Conservation (phyloP, 2,888 invertebrate genomes). For the Ametastegia equiseti region DNA sequence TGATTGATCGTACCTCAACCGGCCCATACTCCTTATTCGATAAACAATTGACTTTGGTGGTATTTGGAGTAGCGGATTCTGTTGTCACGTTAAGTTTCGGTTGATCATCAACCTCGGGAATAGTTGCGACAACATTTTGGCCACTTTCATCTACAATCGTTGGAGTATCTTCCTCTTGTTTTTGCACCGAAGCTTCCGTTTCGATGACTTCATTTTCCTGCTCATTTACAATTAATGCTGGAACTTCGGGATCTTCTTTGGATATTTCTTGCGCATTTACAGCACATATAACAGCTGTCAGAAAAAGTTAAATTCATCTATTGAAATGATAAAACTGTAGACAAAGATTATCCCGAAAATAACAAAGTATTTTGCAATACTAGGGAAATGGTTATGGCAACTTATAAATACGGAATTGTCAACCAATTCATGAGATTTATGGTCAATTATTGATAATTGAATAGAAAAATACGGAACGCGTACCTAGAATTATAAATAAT, state of each 20-base stretch:
- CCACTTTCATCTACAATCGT: not conserved
- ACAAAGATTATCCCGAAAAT: not conserved
- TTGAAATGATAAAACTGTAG: too few relatives aligned
- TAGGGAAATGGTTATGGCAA: not conserved
- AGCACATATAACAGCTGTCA: conserved; percentile 28
- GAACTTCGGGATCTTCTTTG: not conserved
- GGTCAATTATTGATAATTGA: not conserved
- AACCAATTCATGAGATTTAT: not conserved
- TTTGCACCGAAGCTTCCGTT: not conserved
- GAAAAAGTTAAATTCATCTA: not conserved
- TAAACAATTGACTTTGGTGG: conserved; percentile 61
- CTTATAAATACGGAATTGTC: not conserved
- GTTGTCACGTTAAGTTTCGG: not conserved
- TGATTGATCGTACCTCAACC: conserved; percentile 66
- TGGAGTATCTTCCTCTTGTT: not conserved
- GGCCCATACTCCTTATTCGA: conserved; percentile 66
- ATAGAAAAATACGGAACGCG: not conserved
- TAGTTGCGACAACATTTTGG: not conserved
- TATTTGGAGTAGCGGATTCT: conserved; percentile 22
- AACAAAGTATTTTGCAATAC: not conserved
- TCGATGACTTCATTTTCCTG: not conserved
- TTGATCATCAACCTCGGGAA: not conserved
- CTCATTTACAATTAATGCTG: not conserved
- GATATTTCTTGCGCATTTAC: conserved; percentile 27
- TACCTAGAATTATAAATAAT: conserved; percentile 24